phyloP scores from a whole-genome alignment of 1,140 invertebrate genomes.

The Calephelis virginiensis region DNA sequence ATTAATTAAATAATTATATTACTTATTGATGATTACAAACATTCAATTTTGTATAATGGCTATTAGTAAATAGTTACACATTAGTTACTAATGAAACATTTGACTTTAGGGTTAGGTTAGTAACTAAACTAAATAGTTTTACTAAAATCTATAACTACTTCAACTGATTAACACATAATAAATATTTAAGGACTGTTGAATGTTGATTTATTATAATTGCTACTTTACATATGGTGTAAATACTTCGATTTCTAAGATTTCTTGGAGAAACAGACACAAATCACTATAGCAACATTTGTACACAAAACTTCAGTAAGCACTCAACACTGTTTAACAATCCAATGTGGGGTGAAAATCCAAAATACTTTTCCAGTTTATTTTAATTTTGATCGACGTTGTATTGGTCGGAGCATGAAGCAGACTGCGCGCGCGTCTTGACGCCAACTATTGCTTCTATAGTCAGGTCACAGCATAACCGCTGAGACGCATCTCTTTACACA shows the following conservation, averaged over 20 bases:
- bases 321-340: slow-evolving; percentile 22
- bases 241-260: background rate
- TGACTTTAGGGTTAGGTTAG: too few species aligned
- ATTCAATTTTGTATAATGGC: too few species aligned
- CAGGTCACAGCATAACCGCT: slow-evolving; percentile 37
- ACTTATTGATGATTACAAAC: too few species aligned
- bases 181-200: background rate
- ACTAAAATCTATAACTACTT: too few species aligned
- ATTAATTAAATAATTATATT: too few species aligned
- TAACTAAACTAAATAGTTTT: too few species aligned
- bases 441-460: slow-evolving; percentile 45
- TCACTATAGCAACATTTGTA: slow-evolving; percentile 20
- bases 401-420: slow-evolving; percentile 49
- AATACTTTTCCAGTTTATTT: slow-evolving; percentile 55
- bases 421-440: slow-evolving; percentile 59
- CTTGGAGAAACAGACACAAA: slow-evolving; percentile 13
- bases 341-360: slow-evolving; percentile 24
- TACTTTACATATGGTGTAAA: slow-evolving; percentile 18
- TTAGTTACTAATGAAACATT: too few species aligned
- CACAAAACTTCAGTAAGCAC: slow-evolving; percentile 23
- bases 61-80: too few species aligned
- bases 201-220: background rate
- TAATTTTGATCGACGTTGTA: slow-evolving; percentile 65
- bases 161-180: too few species aligned
- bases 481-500: slow-evolving; percentile 46